Conservation (phyloP, 2,797 vertebrate genomes). For the Megaceryle alcyon region DNA sequence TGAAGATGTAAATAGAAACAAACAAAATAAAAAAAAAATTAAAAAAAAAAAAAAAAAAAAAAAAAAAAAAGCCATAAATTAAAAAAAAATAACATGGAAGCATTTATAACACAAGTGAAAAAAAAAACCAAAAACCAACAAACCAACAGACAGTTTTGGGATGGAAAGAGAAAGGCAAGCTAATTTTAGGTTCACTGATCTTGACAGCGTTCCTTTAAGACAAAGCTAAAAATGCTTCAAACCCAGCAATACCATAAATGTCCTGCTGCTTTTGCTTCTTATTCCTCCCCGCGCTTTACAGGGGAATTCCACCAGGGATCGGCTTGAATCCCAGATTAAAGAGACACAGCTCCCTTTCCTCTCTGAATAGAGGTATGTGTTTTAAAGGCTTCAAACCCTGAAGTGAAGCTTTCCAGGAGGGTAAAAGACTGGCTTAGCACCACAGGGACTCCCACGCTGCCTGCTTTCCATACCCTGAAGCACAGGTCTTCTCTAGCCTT, state of each 20-base stretch:
- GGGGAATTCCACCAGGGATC: conserved; percentile 74
- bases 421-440: not conserved
- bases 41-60: too few relatives aligned
- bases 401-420: conserved; percentile 20
- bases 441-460: not conserved
- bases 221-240: conserved; percentile 70
- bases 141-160: not conserved
- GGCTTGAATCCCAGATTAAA: conserved; percentile 73
- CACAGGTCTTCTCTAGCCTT: not conserved
- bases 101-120: conserved; percentile 10
- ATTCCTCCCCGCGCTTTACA: conserved; percentile 76
- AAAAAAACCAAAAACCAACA: not conserved
- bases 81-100: not conserved
- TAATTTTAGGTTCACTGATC: conserved; percentile 40
- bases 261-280: conserved; percentile 71
- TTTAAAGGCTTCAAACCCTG: conserved; percentile 57
- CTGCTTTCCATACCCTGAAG: not conserved
- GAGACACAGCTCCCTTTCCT: conserved; percentile 54
- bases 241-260: conserved; percentile 78
- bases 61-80: not conserved
- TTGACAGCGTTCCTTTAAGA: conserved; percentile 69
- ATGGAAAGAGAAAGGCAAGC: conserved; percentile 37
- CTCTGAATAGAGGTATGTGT: not conserved
- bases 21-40: too few relatives aligned
- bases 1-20: too few relatives aligned